phyloP scores from a whole-genome alignment of 2,888 invertebrate species.

The Oligia latruncula region DNA sequence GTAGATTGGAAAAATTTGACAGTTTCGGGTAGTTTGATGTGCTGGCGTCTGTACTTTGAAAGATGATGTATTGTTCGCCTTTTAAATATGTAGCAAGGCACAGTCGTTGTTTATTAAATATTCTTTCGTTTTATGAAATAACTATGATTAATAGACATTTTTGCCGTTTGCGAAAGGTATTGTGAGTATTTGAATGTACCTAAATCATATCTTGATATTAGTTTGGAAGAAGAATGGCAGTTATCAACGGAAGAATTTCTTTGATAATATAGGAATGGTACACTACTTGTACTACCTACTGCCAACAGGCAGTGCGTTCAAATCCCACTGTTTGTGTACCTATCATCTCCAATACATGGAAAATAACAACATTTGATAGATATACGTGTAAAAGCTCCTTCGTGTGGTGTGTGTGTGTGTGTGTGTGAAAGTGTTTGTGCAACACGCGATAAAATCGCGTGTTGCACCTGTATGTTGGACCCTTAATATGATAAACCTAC shows the following conservation, averaged over 20 bases:
- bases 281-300: background rate
- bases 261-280: background rate
- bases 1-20: too few relatives aligned
- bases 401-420: too few relatives aligned
- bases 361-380: background rate
- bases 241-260: background rate
- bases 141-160: conserved; percentile 8
- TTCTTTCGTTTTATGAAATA: conserved; percentile 26
- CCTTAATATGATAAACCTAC: background rate
- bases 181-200: conserved; percentile 19
- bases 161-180: conserved; percentile 14
- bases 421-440: too few relatives aligned
- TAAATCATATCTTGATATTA: conserved; percentile 25
- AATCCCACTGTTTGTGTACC: background rate
- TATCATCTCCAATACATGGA: background rate
- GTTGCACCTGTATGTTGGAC: too few relatives aligned
- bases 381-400: too few relatives aligned
- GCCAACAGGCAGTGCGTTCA: background rate
- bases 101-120: conserved; percentile 1
- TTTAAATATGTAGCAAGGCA: conserved; percentile 36
- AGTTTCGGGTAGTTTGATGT: too few relatives aligned
- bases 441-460: too few relatives aligned
- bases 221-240: background rate
- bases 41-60: conserved; percentile 21
- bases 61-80: conserved; percentile 40